Percentiles rank a stretch among this genome's conserved stretches.
Conservation (phyloP, 1,140 invertebrate genomes). For the Diuraphis noxia region DNA sequence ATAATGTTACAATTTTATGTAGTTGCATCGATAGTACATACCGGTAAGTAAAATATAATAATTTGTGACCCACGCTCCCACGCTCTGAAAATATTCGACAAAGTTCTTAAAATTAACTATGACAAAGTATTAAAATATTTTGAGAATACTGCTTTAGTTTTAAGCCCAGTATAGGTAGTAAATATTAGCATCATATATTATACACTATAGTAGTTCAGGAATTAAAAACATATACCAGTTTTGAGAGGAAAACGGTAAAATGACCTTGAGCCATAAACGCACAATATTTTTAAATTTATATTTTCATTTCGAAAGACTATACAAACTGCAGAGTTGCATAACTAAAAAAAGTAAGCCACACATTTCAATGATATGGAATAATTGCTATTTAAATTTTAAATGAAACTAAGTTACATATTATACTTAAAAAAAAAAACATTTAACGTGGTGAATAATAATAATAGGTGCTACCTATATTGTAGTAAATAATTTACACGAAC, state of each 20-base stretch:
- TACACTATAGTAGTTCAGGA: not conserved
- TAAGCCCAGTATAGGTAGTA: not conserved
- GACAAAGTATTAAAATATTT: not conserved
- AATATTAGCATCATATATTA: not conserved
- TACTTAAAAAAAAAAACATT: not conserved
- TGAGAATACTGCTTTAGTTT: constrained; percentile 1
- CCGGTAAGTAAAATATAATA: not conserved
- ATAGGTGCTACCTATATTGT: not conserved
- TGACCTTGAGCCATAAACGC: constrained; percentile 19
- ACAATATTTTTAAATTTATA: constrained; percentile 14
- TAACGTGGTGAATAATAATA: not conserved
- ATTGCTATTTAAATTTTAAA: not conserved
- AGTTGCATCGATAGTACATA: not conserved
- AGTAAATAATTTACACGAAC: not conserved
- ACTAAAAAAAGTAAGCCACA: constrained; percentile 7
- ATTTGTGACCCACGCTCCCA: not conserved
- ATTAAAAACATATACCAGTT: not conserved
- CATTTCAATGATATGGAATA: not conserved
- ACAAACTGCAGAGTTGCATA: not conserved
- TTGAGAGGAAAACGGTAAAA: constrained; percentile 42
- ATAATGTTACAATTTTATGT: constrained; percentile 17
- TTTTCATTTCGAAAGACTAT: constrained; percentile 19
- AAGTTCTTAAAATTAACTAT: not conserved
- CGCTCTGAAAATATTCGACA: not conserved
- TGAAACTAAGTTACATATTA: not conserved